Base-by-base conservation (phyloP, 2,888 invertebrate genomes). In the Rhagonycha fulva region DNA sequence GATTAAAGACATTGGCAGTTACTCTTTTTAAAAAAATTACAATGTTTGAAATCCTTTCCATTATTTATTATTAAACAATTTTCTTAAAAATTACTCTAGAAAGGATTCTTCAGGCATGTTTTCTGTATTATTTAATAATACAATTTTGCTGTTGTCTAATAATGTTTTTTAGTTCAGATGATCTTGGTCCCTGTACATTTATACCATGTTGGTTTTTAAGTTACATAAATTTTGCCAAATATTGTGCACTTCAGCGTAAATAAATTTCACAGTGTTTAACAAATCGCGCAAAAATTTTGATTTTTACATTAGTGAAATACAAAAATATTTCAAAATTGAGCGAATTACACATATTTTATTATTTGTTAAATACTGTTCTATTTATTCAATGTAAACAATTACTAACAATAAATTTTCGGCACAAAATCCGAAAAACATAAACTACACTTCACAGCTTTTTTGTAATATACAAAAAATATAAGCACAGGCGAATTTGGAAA, bases 1-100 rank as follows among this genome's bases (percentile, higher is more conserved):
- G 78, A 80, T 68, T 82, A 78, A 80, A 82, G 79, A 82, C 82
- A 79, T 82, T 84, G 84, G 84, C 84, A 84, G 84, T 84, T 82
- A 81, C 81, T 80, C 78, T 79, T 74, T 80, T 80, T 79, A 79
- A 76, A 78, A 78, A 78, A 78, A 76, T 77, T 74, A 77, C 80
- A 76, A 77, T 71, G 67, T 78, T 76, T 77, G 80, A 78, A 79
- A 80, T 81, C 70, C 77, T 79, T 81, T 77, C 75, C 23, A 68
- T 60, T 74, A 68, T 67, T 73, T 72, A 71, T 63, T 32, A 67
- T 63, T 32, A 19, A 14, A 62, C 14, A 32, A 71, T 30, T 47
- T 47, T 47, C 47, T 47, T 47, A 47, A 47, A 24, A 70, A 70
- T 62, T 47, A 28, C 66, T 47, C 14, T 74, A 71, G 79, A 80